Conservation (phyloP, 2,113 vertebrate species). For the Oxyura jamaicensis region DNA sequence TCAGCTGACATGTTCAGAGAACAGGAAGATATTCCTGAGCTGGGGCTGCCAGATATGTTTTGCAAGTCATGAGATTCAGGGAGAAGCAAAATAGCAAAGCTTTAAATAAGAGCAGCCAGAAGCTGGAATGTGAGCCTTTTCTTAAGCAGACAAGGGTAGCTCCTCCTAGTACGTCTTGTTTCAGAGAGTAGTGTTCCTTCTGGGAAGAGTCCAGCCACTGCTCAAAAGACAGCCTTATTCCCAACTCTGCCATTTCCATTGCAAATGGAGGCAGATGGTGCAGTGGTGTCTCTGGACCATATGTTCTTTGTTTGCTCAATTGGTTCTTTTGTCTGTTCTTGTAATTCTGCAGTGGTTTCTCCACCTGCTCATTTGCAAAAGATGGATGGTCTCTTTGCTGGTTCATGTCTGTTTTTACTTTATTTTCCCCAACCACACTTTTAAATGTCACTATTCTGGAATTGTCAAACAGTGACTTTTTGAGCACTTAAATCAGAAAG, state of each 20-base stretch:
- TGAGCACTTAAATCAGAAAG: background rate
- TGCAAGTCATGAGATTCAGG: background rate
- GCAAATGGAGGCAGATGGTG: slow-evolving; percentile 12
- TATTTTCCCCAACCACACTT: background rate
- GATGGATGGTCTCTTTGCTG: background rate
- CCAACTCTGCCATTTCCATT: background rate
- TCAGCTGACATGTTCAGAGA: background rate
- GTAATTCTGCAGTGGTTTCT: background rate
- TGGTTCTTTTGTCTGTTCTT: background rate
- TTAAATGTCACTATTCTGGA: background rate
- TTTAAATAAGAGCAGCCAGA: background rate
- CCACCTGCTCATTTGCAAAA: slow-evolving; percentile 26
- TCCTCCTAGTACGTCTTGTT: background rate
- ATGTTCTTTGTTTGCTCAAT: slow-evolving; percentile 15
- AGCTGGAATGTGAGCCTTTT: background rate
- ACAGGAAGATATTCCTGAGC: background rate
- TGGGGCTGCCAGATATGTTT: background rate
- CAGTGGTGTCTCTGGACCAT: background rate
- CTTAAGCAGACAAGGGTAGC: background rate
- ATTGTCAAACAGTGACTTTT: background rate
- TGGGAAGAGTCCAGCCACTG: background rate
- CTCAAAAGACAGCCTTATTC: background rate
- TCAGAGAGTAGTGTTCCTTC: background rate
- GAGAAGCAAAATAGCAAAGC: background rate
- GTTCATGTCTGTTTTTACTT: background rate